Base-by-base conservation (phyloP, 2,888 invertebrate genomes). In the Drosophila lutescens region DNA sequence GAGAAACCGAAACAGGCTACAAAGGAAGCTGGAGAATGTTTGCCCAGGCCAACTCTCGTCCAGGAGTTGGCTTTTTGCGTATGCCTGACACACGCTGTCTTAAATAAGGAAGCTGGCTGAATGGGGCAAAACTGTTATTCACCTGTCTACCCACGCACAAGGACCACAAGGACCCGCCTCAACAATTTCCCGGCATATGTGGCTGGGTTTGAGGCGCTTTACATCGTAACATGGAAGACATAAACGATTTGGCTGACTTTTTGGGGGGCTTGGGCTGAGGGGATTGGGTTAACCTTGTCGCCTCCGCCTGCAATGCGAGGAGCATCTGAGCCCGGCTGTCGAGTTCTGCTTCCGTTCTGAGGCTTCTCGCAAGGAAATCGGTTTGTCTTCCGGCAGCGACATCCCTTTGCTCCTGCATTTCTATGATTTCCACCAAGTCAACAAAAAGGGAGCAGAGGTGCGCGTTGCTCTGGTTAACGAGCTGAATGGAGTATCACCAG, bases 351-450 rank as follows among this genome's bases (percentile, higher is more conserved):
- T 79, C 72, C 82, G 71, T 54, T 61, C 26, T n/a, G 65, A 70
- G 78, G 73, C 69, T 74, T 76, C 55, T 78, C 67, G 60, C 65
- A 73, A 69, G 79, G 77, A 85, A 87, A 87, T 89, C 85, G 88
- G 86, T 72, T 80, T 81, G 87, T 81, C 85, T 83, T 82, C 74
- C 78, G 78, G 71, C 69, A 83, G 78, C 74, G 72, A 62, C 47
- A 60, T 54, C 65, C 53, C 40, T 51, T 32, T 74, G 76, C 86
- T 79, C 79, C 75, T 82, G 83, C 83, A 83, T 65, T 73, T 79
- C 63, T 70, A 55, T 58, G 73, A 65, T 54, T 43, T 54, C 34
- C 10, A 40, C n/a, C 46, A n/a, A 40, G 43, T 50, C 15, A 50
- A 34, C 34, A 34, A 34, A 46, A 44, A 5, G 40, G 26, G 20